phyloP scores from a whole-genome alignment of 2,888 invertebrate species.

The Aromia moschata region DNA sequence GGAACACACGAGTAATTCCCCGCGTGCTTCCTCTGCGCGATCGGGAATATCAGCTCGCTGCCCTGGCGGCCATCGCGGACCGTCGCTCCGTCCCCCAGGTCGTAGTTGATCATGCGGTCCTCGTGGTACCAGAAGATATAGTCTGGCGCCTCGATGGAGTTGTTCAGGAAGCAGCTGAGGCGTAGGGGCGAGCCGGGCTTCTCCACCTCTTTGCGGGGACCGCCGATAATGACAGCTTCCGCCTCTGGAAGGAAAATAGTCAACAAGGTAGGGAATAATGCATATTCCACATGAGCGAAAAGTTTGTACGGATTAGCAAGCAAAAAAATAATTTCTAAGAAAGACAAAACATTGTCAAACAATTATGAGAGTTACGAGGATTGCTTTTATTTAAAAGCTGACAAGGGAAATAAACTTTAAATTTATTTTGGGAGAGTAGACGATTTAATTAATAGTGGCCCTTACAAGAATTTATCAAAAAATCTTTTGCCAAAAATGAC shows the following conservation, averaged over 20 bases:
- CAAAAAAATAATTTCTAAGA: too few species aligned
- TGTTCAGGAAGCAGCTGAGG: constrained; percentile 74
- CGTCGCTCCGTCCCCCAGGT: constrained; percentile 71
- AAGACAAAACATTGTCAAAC: too few species aligned
- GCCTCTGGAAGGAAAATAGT: constrained; percentile 66
- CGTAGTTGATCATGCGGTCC: constrained; percentile 86
- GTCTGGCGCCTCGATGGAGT: constrained; percentile 74
- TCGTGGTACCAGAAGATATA: constrained; percentile 87
- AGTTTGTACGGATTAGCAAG: too few species aligned
- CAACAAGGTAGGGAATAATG: too few species aligned
- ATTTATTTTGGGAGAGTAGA: too few species aligned
- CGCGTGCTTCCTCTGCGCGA: constrained; percentile 70
- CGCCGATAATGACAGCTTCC: constrained; percentile 75
- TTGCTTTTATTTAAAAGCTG: too few species aligned
- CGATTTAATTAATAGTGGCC: too few species aligned
- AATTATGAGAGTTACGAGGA: too few species aligned
- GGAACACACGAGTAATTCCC: constrained; percentile 86
- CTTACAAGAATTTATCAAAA: too few species aligned
- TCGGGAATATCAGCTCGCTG: constrained; percentile 64
- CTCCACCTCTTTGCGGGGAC: constrained; percentile 53
- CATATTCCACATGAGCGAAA: too few species aligned
- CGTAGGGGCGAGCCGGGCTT: constrained; percentile 71
- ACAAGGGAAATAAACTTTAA: too few species aligned
- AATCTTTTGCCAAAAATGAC: too few species aligned
- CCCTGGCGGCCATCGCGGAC: constrained; percentile 63